Base-by-base conservation (phyloP, 2,797 vertebrate species). In the Hephaestus fuliginosus region DNA sequence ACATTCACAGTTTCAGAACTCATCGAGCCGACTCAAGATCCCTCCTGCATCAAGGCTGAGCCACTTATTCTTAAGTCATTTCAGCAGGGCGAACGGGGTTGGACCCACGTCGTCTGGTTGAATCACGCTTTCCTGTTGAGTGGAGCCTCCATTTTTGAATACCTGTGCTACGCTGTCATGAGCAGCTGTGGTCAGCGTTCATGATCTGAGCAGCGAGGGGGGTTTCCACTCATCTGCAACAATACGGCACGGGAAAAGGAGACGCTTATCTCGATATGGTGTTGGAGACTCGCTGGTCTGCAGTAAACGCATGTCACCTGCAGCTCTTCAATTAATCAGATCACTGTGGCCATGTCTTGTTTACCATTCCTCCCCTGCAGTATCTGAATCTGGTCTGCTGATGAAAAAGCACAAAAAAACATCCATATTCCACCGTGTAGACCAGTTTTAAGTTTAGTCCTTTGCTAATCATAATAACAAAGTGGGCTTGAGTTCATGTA, bases 1-100 rank as follows among this genome's bases (percentile, higher is more conserved):
- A 78, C 62, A 61, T 73, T 76, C 53, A 65, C 18, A 49, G 79
- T 84, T 80, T 84, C 81, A 70, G 64, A 56, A 64, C 74, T 81
- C 70, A 81, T 86, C 78, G 73, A 76, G 12, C 70, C 3, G 3
- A 66, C 66, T 81, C 60, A 53, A 68, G 80, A 80, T 69, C 70
- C 43, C 36, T 62, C 55, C 61, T 49, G 33, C 72, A n/a, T 81
- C 58, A 73, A 33, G 60, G 9, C 33, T 75, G 41, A 82, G 84
- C 60, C 53, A 25, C 69, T 79, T 52, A 48, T 46, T 33, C 61
- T 22, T 25, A 17, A 28, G 30, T 72, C 33, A 56, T 77, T 77
- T 70, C 30, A 78, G 44, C 36, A 51, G 13, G 28, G 43, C 68
- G 39, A 4, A 36, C 22, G 2, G 25, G 25, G 63, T 73, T 74